Evolutionary conservation across 2,888 invertebrate genomes (phyloP).

Genomic region (Eupithecia tripunctaria): DNA sequence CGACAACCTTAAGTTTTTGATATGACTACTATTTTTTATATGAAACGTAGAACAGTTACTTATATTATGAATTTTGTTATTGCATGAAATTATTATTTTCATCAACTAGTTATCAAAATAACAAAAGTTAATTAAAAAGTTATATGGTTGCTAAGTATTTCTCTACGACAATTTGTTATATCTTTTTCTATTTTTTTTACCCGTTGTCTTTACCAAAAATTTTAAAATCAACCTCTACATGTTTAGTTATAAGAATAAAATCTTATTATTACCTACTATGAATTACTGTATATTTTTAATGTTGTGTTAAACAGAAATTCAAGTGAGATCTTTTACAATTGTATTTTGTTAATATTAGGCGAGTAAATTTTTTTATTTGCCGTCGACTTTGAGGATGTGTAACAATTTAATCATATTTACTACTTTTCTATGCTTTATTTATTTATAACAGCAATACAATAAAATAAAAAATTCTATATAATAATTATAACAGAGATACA

Average conservation of each 20-base stretch:
- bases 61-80: not conserved
- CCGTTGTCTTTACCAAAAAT: conserved; percentile 5
- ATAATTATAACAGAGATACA: too few species aligned
- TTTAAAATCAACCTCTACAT: not conserved
- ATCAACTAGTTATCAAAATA: not conserved
- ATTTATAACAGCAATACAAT: too few species aligned
- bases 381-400: conserved; percentile 3
- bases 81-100: not conserved
- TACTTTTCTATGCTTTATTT: not conserved
- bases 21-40: not conserved
- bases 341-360: not conserved
- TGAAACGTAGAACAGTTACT: not conserved
- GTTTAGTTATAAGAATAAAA: not conserved
- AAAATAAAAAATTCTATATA: too few species aligned
- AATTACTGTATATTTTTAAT: not conserved
- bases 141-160: not conserved
- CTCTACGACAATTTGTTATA: not conserved
- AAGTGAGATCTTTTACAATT: not conserved
- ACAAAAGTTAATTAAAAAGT: not conserved
- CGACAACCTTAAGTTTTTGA: too few species aligned
- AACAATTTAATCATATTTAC: not conserved
- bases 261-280: not conserved
- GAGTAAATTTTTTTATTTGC: not conserved
- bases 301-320: conserved; percentile 6
- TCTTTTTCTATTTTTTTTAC: not conserved